A percentile compares a stretch with the other conserved stretches of the same genome.
phyloP scores from a whole-genome alignment of 2,113 vertebrate genomes.

The Hiodon tergisus region DNA sequence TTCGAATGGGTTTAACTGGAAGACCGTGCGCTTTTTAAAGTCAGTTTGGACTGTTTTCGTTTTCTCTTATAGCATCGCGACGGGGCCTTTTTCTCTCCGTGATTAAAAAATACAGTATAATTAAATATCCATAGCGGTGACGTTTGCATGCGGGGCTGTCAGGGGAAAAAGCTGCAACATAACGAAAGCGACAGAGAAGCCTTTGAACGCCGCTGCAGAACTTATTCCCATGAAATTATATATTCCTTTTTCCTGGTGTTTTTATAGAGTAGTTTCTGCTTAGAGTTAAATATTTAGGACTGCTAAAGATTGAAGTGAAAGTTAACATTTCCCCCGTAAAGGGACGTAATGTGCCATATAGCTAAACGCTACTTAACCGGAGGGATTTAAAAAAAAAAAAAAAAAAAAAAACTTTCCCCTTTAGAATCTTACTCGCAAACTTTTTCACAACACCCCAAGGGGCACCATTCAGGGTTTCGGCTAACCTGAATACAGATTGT shows the following conservation, averaged over 20 bases:
- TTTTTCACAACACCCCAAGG: conserved; percentile 41
- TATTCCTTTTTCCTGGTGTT: conserved; percentile 6
- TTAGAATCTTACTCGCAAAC: conserved; percentile 41
- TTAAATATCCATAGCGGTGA: conserved; percentile 82
- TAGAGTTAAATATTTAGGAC: conserved; percentile 23
- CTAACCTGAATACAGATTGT: conserved; percentile 47
- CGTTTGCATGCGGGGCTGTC: conserved; percentile 74
- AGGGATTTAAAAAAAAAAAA: background rate
- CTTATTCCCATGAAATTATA: conserved; percentile 59
- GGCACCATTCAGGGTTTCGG: conserved; percentile 43
- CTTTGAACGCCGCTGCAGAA: conserved; percentile 67
- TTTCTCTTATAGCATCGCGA: conserved; percentile 64
- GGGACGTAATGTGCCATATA: conserved; percentile 22
- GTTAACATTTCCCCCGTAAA: conserved; percentile 11
- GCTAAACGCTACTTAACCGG: conserved; percentile 27
- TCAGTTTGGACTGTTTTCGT: conserved; percentile 68
- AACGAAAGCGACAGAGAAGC: conserved; percentile 60
- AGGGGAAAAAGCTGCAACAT: conserved; percentile 58
- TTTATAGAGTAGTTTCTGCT: conserved; percentile 17
- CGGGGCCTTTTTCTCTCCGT: conserved; percentile 71
- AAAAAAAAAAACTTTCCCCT: conserved; percentile 38
- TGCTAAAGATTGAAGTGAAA: conserved; percentile 16
- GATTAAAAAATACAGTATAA: conserved; percentile 83
- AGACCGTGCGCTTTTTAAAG: conserved; percentile 58
- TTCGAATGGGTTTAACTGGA: conserved; percentile 38